Conservation (phyloP, 2,113 vertebrate genomes). For the Gopherus evgoodei region DNA sequence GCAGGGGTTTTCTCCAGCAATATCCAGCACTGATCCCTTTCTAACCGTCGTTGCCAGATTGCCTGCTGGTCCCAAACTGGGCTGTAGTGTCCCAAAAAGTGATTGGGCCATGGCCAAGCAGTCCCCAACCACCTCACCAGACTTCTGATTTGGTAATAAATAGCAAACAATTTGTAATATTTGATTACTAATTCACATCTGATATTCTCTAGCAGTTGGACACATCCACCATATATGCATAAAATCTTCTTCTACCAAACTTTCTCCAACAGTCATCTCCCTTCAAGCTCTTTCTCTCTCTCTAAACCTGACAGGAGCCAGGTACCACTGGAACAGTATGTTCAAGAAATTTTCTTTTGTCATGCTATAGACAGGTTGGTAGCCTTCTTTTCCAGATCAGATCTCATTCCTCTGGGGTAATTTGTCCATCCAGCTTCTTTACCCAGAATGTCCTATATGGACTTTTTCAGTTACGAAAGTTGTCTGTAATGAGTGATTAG, state of each 20-base stretch:
- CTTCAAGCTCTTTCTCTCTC: background rate
- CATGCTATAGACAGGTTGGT: background rate
- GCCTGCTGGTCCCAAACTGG: no score
- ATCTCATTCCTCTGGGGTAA: background rate
- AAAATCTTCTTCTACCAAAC: background rate
- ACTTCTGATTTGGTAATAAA: no score
- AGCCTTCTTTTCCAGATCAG: no score
- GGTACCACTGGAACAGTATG: background rate
- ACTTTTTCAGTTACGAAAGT: background rate
- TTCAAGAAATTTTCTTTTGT: background rate
- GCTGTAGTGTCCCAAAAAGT: no score
- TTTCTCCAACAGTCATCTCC: background rate
- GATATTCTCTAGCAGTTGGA: no score
- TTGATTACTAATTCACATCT: no score
- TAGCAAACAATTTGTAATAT: no score
- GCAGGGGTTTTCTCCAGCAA: no score
- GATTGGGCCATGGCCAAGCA: no score
- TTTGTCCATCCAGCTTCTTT: background rate
- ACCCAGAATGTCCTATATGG: background rate
- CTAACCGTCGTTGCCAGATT: no score
- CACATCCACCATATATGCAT: background rate
- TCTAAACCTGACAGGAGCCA: background rate
- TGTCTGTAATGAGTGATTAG: background rate
- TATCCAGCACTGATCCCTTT: no score
- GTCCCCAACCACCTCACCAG: no score